Conservation (phyloP, 2,113 vertebrate species). For the Eclectus roratus region DNA sequence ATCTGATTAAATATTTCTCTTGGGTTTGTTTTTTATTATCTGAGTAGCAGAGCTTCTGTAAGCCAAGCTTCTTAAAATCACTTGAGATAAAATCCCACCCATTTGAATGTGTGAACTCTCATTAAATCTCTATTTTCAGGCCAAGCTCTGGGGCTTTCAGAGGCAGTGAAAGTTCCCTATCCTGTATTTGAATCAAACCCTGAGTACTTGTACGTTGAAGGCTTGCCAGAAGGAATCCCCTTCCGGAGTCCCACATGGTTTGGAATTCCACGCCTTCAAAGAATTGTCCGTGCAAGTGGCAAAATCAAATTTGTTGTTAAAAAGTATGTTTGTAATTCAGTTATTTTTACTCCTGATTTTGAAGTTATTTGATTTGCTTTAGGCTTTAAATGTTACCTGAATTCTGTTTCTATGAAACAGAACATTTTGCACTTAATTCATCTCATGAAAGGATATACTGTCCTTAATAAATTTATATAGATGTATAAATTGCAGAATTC, state of each 20-base stretch:
- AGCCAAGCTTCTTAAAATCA: background rate
- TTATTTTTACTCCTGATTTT: background rate
- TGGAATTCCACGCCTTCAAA: conserved; percentile 82
- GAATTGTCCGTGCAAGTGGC: conserved; percentile 74
- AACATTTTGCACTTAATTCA: background rate
- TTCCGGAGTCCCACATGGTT: conserved; percentile 84
- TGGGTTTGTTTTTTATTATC: background rate
- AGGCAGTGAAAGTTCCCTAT: conserved; percentile 79
- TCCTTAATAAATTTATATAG: background rate
- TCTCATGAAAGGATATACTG: background rate
- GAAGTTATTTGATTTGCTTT: background rate
- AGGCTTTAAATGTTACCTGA: background rate
- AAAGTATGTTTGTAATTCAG: conserved; percentile 68
- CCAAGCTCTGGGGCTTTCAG: conserved; percentile 75
- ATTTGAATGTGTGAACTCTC: background rate
- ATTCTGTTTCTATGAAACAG: background rate
- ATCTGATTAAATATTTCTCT: background rate
- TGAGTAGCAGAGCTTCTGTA: background rate
- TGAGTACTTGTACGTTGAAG: conserved; percentile 71
- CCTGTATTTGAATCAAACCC: conserved; percentile 77
- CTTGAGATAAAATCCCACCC: background rate
- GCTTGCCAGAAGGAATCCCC: conserved; percentile 81
- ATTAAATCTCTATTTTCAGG: conserved; percentile 56
- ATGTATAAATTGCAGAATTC: background rate
- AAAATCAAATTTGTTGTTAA: conserved; percentile 81